Evolutionary conservation across 2,797 vertebrate genomes (phyloP), one percentile per base, ranked within the genome.

Genomic region (Xerus rutilus): DNA sequence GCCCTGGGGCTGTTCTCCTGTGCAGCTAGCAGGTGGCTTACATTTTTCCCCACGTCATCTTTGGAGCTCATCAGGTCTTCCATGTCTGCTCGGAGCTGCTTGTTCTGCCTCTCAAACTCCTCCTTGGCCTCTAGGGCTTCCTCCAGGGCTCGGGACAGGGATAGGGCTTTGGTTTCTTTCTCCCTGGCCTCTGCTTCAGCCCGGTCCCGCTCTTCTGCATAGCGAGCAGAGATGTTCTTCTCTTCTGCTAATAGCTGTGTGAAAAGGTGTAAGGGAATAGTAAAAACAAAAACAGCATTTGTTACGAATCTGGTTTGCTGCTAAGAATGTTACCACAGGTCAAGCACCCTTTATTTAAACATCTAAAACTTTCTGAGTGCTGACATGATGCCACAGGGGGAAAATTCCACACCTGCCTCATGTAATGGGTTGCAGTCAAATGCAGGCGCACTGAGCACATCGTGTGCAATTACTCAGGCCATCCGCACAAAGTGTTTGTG

Each of bases 11-110:
- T 9, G 47, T 89, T 65, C 69, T 57, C 10, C 64, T 0, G 0
- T 2, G 52, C 32, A 8, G 8, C 57, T 13, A 20, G 28, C 0
- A 6, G 23, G 21, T 0, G 7, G 98, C 99, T 99, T 90, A 99
- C 99, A 0, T 98, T 99, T 98, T 99, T 99, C 73, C 99, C 99
- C 76, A 99, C 99, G 0, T 99, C 99, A 17, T 99, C 99, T 96
- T 99, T 99, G 64, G 99, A 99, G 95, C 99, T 99, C 98, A 99
- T 99, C 70, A 99, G 67, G 69, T 99, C 99, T 70, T 99, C 99
- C 99, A 99, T 99, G 95, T 99, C 99, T 4, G 99, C 96, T 11
- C 99, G 98, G 30, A 99, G 98, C 98, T 99, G 99, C 96, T 99
- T 99, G 97, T 99, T 99, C 97, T 99, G 98, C 47, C 99, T 98